A percentile compares a stretch with the other conserved stretches of the same genome.
phyloP scores from a whole-genome alignment of 2,888 invertebrate genomes.

The Tiliacea citrago region DNA sequence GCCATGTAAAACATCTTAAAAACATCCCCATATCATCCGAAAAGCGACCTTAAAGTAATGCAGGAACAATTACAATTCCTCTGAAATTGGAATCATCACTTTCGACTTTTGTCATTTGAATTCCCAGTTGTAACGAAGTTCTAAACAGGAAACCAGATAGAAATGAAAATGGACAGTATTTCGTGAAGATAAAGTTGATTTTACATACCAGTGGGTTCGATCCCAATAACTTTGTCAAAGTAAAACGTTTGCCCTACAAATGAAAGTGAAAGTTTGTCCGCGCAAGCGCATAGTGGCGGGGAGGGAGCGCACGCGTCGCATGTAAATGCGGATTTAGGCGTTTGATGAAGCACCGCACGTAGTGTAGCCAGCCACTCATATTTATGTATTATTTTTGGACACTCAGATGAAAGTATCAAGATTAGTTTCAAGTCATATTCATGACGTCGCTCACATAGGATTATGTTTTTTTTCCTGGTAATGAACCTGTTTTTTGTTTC shows the following conservation, averaged over 20 bases:
- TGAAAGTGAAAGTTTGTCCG: slow-evolving; percentile 89
- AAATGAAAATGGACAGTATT: slow-evolving; percentile 34
- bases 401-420: slow-evolving; percentile 75
- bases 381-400: slow-evolving; percentile 73
- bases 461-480: neutral
- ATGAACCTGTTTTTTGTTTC: neutral
- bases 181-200: slow-evolving; percentile 41
- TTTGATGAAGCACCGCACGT: slow-evolving; percentile 84
- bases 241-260: slow-evolving; percentile 85
- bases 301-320: slow-evolving; percentile 81
- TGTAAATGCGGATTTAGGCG: slow-evolving; percentile 86
- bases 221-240: slow-evolving; percentile 68
- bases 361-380: slow-evolving; percentile 64
- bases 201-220: slow-evolving; percentile 24
- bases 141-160: slow-evolving; percentile 8
- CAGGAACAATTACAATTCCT: slow-evolving; percentile 47
- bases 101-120: slow-evolving; percentile 78
- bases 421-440: slow-evolving; percentile 51
- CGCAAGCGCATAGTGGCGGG: slow-evolving; percentile 71
- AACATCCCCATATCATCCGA: slow-evolving; percentile 11
- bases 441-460: slow-evolving; percentile 15
- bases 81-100: slow-evolving; percentile 68
- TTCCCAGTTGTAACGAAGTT: slow-evolving; percentile 73
- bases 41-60: slow-evolving; percentile 57
- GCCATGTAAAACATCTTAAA: slow-evolving; percentile 67